phyloP scores from a whole-genome alignment of 2,113 vertebrate genomes.

The Bucco capensis region DNA sequence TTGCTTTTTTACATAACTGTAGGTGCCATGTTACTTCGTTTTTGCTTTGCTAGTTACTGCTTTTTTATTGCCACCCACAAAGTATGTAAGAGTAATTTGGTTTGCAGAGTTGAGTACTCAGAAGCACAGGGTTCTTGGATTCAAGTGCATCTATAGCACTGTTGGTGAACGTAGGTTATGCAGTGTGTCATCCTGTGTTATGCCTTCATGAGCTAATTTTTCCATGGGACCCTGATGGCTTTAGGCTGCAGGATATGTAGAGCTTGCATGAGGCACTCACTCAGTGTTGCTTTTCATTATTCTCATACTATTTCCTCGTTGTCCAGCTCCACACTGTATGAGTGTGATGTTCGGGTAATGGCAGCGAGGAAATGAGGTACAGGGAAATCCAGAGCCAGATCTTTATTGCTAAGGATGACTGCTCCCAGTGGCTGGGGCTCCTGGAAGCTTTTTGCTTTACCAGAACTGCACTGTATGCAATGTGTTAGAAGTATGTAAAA shows the following conservation, averaged over 20 bases:
- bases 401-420: not conserved
- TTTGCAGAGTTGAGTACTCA: accelerated
- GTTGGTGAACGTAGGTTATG: accelerated
- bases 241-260: not conserved
- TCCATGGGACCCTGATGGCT: not conserved
- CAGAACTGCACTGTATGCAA: not conserved
- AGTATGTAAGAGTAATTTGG: not conserved
- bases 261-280: accelerated
- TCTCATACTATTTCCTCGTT: not conserved
- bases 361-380: not conserved
- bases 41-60: not conserved
- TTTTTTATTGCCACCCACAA: not conserved
- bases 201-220: not conserved
- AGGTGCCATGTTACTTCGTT: not conserved
- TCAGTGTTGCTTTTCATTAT: not conserved
- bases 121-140: not conserved
- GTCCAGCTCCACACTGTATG: not conserved
- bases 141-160: accelerated
- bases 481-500: not conserved
- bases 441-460: not conserved
- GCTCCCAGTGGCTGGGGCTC: not conserved
- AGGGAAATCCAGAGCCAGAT: not conserved
- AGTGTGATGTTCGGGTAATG: not conserved
- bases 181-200: accelerated
- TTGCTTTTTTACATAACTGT: not conserved